A percentile compares a stretch with the other conserved stretches of the same genome.
Evolutionary conservation across 64 coral and sea anemone genomes (phyloP).

Genomic region (Porites lutea): DNA sequence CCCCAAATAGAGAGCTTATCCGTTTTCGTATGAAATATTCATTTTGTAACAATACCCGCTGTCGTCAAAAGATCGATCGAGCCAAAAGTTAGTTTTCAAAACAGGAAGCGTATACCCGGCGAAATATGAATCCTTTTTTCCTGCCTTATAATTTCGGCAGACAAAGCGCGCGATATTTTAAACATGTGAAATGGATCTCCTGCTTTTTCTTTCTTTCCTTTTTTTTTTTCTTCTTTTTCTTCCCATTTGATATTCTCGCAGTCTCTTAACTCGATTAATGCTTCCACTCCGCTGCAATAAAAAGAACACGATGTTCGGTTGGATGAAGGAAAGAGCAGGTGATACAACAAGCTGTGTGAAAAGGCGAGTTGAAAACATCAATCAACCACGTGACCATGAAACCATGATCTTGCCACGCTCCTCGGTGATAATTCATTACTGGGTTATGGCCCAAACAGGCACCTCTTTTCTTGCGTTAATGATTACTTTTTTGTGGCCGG

Average conservation of each 20-base stretch:
- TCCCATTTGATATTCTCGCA: neutral
- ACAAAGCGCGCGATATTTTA: slow-evolving; percentile 1
- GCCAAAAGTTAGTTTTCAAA: neutral
- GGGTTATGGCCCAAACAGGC: slow-evolving; percentile 7
- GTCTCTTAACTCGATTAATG: neutral
- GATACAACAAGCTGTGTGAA: slow-evolving; percentile 3
- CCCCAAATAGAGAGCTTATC: neutral
- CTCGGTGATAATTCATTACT: neutral
- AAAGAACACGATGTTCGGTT: neutral
- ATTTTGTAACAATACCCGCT: slow-evolving; percentile 26
- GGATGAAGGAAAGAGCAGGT: neutral
- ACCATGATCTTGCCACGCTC: neutral
- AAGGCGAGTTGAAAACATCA: slow-evolving; percentile 12
- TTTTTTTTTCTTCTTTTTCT: too few species aligned
- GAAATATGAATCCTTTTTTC: neutral
- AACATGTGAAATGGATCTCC: neutral
- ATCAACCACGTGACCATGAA: slow-evolving; percentile 18
- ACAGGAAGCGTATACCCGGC: slow-evolving; percentile 34
- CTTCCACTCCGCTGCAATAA: neutral
- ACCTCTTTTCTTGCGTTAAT: slow-evolving; percentile 16
- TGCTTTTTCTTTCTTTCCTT: neutral
- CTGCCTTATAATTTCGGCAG: neutral
- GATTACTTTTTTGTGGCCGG: neutral
- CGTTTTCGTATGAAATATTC: slow-evolving; percentile 1
- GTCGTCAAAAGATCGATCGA: neutral